Evolutionary conservation across 2,797 vertebrate genomes (phyloP).

Genomic region (Catharus ustulatus): DNA sequence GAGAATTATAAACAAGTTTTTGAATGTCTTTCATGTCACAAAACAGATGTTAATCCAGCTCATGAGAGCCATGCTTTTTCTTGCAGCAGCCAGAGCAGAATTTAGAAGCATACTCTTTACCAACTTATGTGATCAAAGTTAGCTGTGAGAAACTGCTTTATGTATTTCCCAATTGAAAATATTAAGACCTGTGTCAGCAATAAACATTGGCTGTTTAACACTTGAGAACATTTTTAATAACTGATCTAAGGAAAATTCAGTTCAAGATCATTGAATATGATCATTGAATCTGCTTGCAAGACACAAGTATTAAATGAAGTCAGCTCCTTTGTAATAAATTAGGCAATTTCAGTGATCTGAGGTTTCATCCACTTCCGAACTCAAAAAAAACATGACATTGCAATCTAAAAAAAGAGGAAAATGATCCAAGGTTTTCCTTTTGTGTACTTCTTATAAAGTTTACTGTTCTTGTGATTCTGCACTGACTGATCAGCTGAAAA

Average conservation of each 20-base stretch:
- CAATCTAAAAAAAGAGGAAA: background rate
- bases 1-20: background rate
- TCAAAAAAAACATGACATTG: background rate
- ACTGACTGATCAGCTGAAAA: constrained; percentile 4
- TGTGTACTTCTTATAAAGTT: background rate
- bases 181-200: background rate
- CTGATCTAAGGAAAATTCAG: background rate
- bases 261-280: background rate
- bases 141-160: background rate
- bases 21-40: background rate
- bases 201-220: background rate
- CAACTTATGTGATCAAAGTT: background rate
- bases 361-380: background rate
- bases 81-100: background rate
- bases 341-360: background rate
- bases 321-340: background rate
- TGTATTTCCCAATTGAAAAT: background rate
- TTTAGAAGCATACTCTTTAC: background rate
- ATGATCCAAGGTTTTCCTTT: background rate
- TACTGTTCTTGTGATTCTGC: background rate
- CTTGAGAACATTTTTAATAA: background rate
- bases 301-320: background rate
- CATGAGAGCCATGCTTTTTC: background rate
- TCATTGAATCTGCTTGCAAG: background rate
- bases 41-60: background rate